Evolutionary conservation across 1,140 invertebrate genomes (phyloP).

Genomic region (Leptinotarsa undecemlineata): DNA sequence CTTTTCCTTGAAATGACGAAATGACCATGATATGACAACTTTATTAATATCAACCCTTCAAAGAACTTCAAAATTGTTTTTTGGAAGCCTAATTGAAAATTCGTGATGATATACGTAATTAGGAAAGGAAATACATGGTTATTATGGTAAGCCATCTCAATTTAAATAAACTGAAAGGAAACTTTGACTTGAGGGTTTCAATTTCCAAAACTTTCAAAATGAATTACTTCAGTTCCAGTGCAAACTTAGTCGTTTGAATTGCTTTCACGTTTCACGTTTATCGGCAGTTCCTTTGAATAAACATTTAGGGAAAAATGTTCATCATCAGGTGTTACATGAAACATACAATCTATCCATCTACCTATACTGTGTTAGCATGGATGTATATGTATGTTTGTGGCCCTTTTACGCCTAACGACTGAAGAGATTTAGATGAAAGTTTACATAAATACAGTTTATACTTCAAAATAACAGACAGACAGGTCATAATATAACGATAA

Average conservation of each 20-base stretch:
- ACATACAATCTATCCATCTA: too few relatives aligned
- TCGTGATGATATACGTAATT: not conserved
- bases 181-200: not conserved
- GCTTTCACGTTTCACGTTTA: too few relatives aligned
- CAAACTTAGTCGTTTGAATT: not conserved
- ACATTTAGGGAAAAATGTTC: too few relatives aligned
- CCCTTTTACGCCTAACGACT: too few relatives aligned
- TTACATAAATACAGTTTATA: too few relatives aligned
- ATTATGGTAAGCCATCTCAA: not conserved
- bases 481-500: too few relatives aligned
- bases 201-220: not conserved
- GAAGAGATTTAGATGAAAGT: too few relatives aligned
- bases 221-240: not conserved
- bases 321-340: too few relatives aligned
- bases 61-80: not conserved
- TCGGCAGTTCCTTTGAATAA: too few relatives aligned
- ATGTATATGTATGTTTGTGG: too few relatives aligned
- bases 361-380: too few relatives aligned
- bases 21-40: not conserved
- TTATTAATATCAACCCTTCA: not conserved
- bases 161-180: constrained; percentile 1
- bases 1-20: not conserved
- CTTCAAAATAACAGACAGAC: too few relatives aligned
- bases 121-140: not conserved
- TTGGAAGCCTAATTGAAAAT: not conserved